Evolutionary conservation across 2,888 invertebrate genomes (phyloP), one percentile per base, ranked within the genome.

Genomic region (Ptychoptera albimana): DNA sequence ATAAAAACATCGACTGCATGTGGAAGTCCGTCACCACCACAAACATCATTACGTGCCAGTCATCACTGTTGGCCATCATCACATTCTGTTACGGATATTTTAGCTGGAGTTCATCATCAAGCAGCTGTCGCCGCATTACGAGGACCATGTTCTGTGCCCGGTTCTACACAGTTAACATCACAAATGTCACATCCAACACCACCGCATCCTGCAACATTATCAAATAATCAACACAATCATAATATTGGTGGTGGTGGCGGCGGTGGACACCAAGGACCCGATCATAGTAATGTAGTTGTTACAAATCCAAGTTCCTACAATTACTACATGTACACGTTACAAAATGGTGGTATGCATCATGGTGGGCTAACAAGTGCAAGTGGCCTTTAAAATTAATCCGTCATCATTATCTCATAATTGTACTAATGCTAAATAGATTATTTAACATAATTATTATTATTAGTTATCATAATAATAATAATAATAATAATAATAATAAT

Each of bases 71-170:
- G 66, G 67, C 66, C 66, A 15, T 73, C 72, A 50, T 70, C 73
- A 38, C 73, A 74, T 54, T 71, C 72, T 8, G 73, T 74, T 2
- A 67, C 66, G 42, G 73, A 74, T 52, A 73, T 74, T 51, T 54
- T 74, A 51, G 72, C 72, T 2, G 63, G 62, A 13, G 61, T 64
- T 15, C 64, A 64, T 45, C 66, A 66, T 49, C 54, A 54, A 10
- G 61, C 65, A 48, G 60, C 63, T 2, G 50, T 53, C 8, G 52
- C 52, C 35, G 64, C 64, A 2, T 45, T 64, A 43, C 59, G 53
- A 55, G 2, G 56, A 15, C 40, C 42, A 35, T 39, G 42, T 36
- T 31, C 30, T 16, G 13, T 15, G 1, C 10, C 34, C 4, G 8
- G 11, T 34, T 34, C 34, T n/a, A 40, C 31, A 9, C 55, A 48